A percentile compares a stretch with the other conserved stretches of the same genome.
Conservation (phyloP, 2,888 invertebrate genomes). For the Eristalis pertinax region DNA sequence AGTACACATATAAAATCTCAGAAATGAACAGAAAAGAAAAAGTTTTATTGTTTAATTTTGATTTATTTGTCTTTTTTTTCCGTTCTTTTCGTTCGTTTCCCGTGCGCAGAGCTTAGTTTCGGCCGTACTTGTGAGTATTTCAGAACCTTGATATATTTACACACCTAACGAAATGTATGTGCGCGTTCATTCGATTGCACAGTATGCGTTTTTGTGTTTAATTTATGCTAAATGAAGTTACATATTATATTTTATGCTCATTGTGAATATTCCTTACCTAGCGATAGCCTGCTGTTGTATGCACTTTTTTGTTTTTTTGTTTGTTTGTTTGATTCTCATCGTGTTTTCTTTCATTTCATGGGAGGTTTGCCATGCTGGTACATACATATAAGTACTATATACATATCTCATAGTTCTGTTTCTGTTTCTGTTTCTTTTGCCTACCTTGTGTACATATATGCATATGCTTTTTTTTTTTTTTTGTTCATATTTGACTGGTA, state of each 20-base stretch:
- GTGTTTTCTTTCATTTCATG: conserved; percentile 52
- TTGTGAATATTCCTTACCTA: conserved; percentile 44
- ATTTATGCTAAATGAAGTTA: conserved; percentile 45
- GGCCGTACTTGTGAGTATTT: conserved; percentile 81
- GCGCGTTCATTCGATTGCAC: conserved; percentile 52
- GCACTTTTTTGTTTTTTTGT: neutral
- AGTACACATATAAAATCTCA: neutral
- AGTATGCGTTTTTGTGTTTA: conserved; percentile 55
- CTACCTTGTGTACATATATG: conserved; percentile 22
- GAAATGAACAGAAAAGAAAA: neutral
- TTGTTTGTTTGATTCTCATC: conserved; percentile 5
- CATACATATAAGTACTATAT: conserved; percentile 12
- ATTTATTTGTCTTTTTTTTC: conserved; percentile 52
- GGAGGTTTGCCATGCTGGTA: conserved; percentile 44
- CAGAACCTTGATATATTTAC: conserved; percentile 40
- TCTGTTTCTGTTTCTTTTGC: conserved; percentile 17
- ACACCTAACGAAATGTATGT: conserved; percentile 16
- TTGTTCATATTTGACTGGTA: conserved; percentile 54
- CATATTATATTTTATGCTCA: conserved; percentile 35
- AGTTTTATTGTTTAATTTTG: conserved; percentile 13
- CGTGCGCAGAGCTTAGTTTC: conserved; percentile 81
- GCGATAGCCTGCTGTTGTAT: conserved; percentile 47
- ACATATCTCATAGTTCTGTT: conserved; percentile 2
- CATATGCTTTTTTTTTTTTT: conserved; percentile 34
- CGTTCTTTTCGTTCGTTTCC: conserved; percentile 71